These are phyloP conservation scores for Allygus modestus DNA, from an alignment of 2,888 invertebrate genomes.

Conservation along the genomic window DNA sequence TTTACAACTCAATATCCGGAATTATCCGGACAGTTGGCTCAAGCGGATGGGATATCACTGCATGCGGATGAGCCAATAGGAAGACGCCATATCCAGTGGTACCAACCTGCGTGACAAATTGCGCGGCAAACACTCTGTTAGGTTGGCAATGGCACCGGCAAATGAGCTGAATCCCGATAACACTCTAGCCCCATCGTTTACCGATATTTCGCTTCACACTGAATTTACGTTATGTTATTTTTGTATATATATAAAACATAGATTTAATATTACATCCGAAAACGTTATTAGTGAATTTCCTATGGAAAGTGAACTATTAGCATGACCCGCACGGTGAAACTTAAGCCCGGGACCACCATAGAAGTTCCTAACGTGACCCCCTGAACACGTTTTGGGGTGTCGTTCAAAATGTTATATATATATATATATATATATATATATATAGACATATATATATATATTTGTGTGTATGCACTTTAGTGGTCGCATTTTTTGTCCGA, in stretches of 20 bases:
- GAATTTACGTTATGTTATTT: slow-evolving; percentile 49
- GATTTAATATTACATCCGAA: too few relatives aligned
- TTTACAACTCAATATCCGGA: slow-evolving; percentile 56
- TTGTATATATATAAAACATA: neutral
- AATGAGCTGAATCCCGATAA: slow-evolving; percentile 51
- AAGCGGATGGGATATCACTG: slow-evolving; percentile 55
- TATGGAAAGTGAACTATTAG: too few relatives aligned
- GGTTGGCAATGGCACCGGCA: slow-evolving; percentile 53
- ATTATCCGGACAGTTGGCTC: slow-evolving; percentile 58
- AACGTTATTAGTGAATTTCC: too few relatives aligned
- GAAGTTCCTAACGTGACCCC: too few relatives aligned
- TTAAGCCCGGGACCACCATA: too few relatives aligned
- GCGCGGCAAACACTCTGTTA: slow-evolving; percentile 59
- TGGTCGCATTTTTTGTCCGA: too few relatives aligned
- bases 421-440: too few relatives aligned
- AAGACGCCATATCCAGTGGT: slow-evolving; percentile 58
- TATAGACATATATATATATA: too few relatives aligned
- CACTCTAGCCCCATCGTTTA: slow-evolving; percentile 24
- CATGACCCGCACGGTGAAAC: too few relatives aligned
- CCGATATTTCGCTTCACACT: slow-evolving; percentile 45
- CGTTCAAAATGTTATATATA: too few relatives aligned
- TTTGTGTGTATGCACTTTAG: too few relatives aligned
- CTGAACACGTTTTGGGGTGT: too few relatives aligned
- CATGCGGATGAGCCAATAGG: slow-evolving; percentile 59
- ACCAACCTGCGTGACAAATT: slow-evolving; percentile 60